Conservation (phyloP, 2,113 vertebrate species). For the Gymnocephalus cernua region DNA sequence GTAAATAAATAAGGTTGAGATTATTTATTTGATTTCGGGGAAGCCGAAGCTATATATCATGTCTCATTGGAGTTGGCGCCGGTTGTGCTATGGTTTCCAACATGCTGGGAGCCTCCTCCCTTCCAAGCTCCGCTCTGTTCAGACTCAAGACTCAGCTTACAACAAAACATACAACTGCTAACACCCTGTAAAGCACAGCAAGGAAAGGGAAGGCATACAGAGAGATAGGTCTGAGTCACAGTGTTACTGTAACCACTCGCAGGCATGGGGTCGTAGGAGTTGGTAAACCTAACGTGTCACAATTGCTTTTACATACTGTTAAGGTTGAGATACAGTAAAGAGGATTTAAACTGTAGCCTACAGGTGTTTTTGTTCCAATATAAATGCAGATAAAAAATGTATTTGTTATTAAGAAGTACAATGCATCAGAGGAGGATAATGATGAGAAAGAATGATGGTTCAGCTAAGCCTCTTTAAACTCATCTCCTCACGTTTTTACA, state of each 20-base stretch:
- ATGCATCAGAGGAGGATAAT: slow-evolving; percentile 39
- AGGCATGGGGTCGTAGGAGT: neutral
- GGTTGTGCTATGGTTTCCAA: slow-evolving; percentile 66
- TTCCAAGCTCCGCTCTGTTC: slow-evolving; percentile 47
- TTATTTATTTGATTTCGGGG: slow-evolving; percentile 77
- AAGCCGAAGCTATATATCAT: slow-evolving; percentile 67
- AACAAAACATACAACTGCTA: slow-evolving; percentile 41
- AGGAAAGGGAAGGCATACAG: slow-evolving; percentile 9
- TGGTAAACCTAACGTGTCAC: slow-evolving; percentile 2
- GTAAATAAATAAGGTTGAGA: slow-evolving; percentile 70
- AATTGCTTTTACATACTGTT: neutral
- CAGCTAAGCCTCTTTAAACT: slow-evolving; percentile 49
- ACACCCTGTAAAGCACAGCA: slow-evolving; percentile 27
- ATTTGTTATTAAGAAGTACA: neutral
- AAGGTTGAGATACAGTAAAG: neutral
- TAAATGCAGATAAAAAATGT: neutral
- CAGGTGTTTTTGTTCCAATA: slow-evolving; percentile 5
- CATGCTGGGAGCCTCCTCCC: slow-evolving; percentile 62
- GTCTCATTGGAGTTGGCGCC: slow-evolving; percentile 67
- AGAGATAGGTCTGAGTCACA: slow-evolving; percentile 19
- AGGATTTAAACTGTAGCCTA: neutral
- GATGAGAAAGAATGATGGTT: slow-evolving; percentile 34
- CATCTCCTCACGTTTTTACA: slow-evolving; percentile 49
- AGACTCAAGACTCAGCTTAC: slow-evolving; percentile 54
- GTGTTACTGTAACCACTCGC: slow-evolving; percentile 6